These are phyloP conservation scores for Cygnus buccinator DNA, from an alignment of 2,113 vertebrate genomes.

Conservation along the genomic window DNA sequence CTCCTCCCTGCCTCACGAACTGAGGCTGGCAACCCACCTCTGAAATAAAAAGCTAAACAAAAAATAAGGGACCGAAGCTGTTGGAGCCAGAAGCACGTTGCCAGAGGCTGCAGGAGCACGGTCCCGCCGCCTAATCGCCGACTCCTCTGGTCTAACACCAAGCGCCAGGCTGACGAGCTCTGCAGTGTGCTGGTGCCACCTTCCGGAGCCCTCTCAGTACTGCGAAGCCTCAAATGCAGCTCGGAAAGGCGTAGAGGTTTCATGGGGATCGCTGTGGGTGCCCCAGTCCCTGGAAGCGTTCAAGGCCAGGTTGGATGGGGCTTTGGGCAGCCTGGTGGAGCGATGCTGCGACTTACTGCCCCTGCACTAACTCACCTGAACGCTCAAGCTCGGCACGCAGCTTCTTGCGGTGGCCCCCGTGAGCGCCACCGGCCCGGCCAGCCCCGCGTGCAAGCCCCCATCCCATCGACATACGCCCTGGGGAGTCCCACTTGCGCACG, in stretches of 20 bases:
- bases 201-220: not conserved
- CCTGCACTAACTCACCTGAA: no score
- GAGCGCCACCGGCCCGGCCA: no score
- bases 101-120: not conserved
- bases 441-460: no score
- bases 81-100: not conserved
- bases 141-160: fast-evolving
- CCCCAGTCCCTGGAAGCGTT: no score
- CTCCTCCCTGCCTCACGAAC: not conserved
- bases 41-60: not conserved
- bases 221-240: not conserved
- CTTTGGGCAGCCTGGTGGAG: no score
- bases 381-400: no score
- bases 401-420: no score
- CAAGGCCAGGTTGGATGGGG: no score
- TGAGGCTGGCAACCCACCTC: not conserved
- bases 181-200: constrained; percentile 20
- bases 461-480: no score
- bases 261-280: no score
- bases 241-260: not conserved
- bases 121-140: fast-evolving
- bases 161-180: fast-evolving
- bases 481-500: not conserved
- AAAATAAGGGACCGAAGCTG: not conserved
- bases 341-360: no score